Conservation (phyloP, 2,797 vertebrate species). For the Tarsius wallacei region DNA sequence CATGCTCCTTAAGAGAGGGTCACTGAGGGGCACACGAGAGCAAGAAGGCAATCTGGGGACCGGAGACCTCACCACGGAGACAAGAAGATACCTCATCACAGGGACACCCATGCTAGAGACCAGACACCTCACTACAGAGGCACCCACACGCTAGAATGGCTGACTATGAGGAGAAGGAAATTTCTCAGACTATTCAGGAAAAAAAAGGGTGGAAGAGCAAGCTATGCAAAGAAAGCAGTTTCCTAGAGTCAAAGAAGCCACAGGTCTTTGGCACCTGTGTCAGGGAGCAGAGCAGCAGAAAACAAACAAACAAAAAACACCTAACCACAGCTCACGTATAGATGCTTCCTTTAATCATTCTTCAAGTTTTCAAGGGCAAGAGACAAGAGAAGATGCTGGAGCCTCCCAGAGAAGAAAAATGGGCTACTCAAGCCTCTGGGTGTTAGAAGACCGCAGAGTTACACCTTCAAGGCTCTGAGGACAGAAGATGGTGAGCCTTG, state of each 20-base stretch:
- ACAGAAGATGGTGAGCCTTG: accelerated
- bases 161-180: background rate
- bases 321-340: no score
- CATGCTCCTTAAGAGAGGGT: accelerated
- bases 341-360: background rate
- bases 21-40: background rate
- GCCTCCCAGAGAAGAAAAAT: background rate
- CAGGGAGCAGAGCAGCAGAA: no score
- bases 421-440: accelerated
- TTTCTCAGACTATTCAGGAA: background rate
- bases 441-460: background rate
- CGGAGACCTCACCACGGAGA: accelerated
- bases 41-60: background rate
- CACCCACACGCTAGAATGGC: no score
- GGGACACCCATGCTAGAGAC: no score
- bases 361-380: no score
- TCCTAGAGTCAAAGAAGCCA: background rate
- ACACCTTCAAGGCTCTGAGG: accelerated
- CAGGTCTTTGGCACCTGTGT: no score
- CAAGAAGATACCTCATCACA: no score
- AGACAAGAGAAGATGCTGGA: background rate
- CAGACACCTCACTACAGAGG: no score
- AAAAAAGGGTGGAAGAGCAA: background rate
- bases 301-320: no score
- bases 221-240: accelerated